phyloP scores from a whole-genome alignment of 2,797 vertebrate species.

The Alauda arvensis region DNA sequence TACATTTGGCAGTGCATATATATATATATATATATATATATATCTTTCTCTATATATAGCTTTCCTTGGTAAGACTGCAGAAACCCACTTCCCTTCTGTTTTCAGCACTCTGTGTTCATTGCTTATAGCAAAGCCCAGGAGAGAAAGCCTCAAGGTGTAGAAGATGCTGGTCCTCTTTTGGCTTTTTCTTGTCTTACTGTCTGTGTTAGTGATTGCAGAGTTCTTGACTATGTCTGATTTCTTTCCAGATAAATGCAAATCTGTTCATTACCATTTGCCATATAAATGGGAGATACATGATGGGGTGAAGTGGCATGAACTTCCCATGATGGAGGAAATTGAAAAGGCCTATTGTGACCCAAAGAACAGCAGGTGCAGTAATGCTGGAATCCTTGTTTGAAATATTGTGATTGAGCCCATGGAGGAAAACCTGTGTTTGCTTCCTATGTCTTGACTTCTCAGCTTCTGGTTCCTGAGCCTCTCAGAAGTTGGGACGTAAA shows the following conservation, averaged over 20 bases:
- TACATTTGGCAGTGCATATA: neutral
- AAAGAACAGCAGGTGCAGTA: constrained; percentile 44
- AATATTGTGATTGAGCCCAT: neutral
- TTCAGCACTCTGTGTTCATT: neutral
- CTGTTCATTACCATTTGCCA: constrained; percentile 83
- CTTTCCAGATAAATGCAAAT: constrained; percentile 77
- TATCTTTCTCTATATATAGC: neutral
- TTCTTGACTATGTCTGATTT: neutral
- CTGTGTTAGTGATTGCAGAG: neutral
- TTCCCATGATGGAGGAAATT: constrained; percentile 77
- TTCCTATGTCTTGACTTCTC: neutral
- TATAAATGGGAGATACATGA: constrained; percentile 86
- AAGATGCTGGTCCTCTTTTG: neutral
- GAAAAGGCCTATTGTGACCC: constrained; percentile 86
- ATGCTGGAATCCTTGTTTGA: neutral
- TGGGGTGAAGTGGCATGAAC: constrained; percentile 74
- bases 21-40: accelerated
- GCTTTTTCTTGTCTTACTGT: neutral
- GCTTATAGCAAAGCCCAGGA: neutral
- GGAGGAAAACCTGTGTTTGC: neutral
- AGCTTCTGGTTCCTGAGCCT: neutral
- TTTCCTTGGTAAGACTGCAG: neutral
- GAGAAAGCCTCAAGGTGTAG: neutral
- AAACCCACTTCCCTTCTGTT: neutral
- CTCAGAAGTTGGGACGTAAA: neutral